Evolutionary conservation across 1,140 invertebrate species (phyloP).

Genomic region (Caenorhabditis brenneri): DNA sequence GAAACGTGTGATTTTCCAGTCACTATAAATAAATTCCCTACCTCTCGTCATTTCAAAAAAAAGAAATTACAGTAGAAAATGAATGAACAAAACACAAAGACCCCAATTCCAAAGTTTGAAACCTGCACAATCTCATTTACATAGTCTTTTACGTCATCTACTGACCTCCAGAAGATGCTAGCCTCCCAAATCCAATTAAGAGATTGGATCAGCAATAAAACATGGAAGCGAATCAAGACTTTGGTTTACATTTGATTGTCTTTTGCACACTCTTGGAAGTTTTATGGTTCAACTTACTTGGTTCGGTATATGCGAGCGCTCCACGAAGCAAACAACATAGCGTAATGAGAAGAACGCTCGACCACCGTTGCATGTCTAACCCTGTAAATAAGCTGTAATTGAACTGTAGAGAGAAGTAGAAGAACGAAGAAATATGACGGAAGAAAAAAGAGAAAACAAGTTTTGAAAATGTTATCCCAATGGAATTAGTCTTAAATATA

Average conservation of each 20-base stretch:
- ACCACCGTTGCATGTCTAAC: constrained; percentile 43
- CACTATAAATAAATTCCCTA: background rate
- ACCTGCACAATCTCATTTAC: background rate
- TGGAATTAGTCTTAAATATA: background rate
- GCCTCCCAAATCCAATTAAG: background rate
- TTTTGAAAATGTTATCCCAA: background rate
- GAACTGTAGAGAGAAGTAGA: background rate
- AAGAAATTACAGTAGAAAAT: background rate
- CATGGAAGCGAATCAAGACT: background rate
- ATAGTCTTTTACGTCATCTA: background rate
- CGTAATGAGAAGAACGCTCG: constrained; percentile 29
- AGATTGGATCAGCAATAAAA: background rate
- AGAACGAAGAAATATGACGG: background rate
- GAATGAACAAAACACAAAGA: background rate
- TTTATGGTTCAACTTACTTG: background rate
- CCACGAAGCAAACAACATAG: constrained; percentile 36
- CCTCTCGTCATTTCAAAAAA: background rate
- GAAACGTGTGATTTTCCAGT: background rate
- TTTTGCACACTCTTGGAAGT: background rate
- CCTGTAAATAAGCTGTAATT: background rate
- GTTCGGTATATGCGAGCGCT: constrained; percentile 30
- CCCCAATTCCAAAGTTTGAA: background rate
- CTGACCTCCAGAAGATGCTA: background rate
- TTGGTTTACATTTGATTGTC: background rate
- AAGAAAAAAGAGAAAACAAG: background rate